A percentile compares a stretch with the other conserved stretches of the same genome.
These are phyloP conservation scores for Drosophila mojavensis DNA, from an alignment of 1,140 invertebrate species.

Conservation along the genomic window DNA sequence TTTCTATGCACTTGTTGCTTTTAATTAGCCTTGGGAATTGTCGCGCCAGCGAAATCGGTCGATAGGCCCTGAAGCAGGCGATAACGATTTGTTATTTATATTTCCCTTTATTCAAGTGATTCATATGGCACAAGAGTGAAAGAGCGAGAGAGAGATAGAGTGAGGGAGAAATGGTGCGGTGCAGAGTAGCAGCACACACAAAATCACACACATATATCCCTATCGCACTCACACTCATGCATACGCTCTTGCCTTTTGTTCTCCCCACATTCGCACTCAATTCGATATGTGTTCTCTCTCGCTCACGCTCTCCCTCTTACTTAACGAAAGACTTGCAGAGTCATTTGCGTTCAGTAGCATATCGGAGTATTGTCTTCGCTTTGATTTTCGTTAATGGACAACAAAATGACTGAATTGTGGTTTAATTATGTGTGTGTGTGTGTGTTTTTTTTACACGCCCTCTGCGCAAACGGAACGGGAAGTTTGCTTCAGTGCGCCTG, in stretches of 20 bases:
- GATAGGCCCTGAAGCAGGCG: not conserved
- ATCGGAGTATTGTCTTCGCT: not conserved
- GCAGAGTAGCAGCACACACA: not conserved
- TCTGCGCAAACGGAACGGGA: conserved; percentile 71
- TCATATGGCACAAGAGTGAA: not conserved
- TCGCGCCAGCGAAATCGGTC: not conserved
- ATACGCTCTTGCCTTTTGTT: too few relatives aligned
- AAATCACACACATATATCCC: too few relatives aligned
- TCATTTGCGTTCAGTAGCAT: too few relatives aligned
- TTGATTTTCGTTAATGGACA: conserved; percentile 20
- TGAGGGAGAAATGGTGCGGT: not conserved
- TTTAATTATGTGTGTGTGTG: conserved; percentile 4
- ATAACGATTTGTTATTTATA: not conserved
- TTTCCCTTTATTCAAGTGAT: not conserved
- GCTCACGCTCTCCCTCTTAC: too few relatives aligned
- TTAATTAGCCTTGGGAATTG: conserved; percentile 3
- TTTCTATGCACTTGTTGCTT: conserved; percentile 6
- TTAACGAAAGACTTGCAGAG: too few relatives aligned
- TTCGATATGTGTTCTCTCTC: too few relatives aligned
- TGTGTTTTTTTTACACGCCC: conserved; percentile 44
- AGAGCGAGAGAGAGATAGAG: too few relatives aligned
- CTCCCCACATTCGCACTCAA: too few relatives aligned
- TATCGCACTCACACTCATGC: too few relatives aligned
- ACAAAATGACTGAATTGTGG: conserved; percentile 25
- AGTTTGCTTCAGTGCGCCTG: conserved; percentile 68